A percentile compares a stretch with the other conserved stretches of the same genome.
Conservation (phyloP, 1,140 invertebrate genomes). For the Drosophila jambulina region DNA sequence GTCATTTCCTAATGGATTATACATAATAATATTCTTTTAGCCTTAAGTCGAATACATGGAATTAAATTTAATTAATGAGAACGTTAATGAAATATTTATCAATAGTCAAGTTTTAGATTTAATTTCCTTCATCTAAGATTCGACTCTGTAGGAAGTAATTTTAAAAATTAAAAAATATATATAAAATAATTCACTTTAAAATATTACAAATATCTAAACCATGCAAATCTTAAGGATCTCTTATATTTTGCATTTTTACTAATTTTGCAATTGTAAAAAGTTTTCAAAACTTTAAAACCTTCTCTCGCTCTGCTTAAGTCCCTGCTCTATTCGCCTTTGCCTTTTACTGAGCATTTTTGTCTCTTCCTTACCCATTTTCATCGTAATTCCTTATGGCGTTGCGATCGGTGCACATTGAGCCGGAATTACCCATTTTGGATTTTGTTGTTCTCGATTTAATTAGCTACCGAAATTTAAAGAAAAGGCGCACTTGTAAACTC, state of each 20-base stretch:
- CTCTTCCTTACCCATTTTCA: constrained; percentile 75
- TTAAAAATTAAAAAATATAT: too few species aligned
- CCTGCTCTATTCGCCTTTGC: background rate
- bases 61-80: too few species aligned
- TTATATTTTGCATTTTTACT: background rate
- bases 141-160: too few species aligned
- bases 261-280: too few species aligned
- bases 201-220: background rate
- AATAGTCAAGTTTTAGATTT: too few species aligned
- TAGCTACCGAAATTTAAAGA: background rate
- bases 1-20: too few species aligned
- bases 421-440: constrained; percentile 77
- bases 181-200: background rate
- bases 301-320: constrained; percentile 11
- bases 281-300: constrained; percentile 8
- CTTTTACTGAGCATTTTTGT: background rate
- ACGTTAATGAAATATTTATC: too few species aligned
- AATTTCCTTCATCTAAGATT: too few species aligned
- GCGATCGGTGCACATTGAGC: constrained; percentile 78
- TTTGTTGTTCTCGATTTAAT: constrained; percentile 8
- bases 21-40: too few species aligned
- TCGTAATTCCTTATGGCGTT: constrained; percentile 69
- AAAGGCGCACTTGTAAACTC: background rate
- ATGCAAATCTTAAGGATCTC: background rate
- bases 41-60: too few species aligned